A percentile compares a stretch with the other conserved stretches of the same genome.
phyloP scores from a whole-genome alignment of 92 coral and sea anemone genomes.

The Palythoa heliodiscus region DNA sequence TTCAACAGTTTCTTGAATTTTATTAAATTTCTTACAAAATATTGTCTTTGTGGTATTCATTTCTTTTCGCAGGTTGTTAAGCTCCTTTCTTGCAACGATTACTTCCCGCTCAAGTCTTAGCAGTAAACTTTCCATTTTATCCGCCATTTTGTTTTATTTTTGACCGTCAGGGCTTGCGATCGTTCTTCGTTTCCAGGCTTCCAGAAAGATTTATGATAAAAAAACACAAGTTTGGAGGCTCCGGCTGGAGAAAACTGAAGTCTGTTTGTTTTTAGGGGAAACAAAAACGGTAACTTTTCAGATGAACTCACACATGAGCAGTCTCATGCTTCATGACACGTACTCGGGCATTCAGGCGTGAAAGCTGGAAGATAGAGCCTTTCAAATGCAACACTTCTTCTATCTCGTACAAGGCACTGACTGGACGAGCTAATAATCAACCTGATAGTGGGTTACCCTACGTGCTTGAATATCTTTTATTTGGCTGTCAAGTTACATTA shows the following conservation, averaged over 20 bases:
- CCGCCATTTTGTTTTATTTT: conserved; percentile 35
- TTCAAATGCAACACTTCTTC: background rate
- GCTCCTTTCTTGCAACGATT: conserved; percentile 64
- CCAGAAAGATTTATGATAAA: background rate
- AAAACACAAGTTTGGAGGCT: background rate
- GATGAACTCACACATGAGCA: background rate
- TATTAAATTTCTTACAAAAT: conserved; percentile 55
- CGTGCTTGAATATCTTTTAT: conserved; percentile 32
- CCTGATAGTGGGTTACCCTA: conserved; percentile 5
- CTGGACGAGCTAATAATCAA: conserved; percentile 6
- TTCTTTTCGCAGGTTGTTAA: conserved; percentile 63
- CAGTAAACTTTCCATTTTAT: conserved; percentile 27
- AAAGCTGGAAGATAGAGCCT: background rate
- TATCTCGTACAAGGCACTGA: background rate
- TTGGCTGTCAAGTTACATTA: conserved; percentile 26
- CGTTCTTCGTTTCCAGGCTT: conserved; percentile 32
- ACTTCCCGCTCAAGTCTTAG: conserved; percentile 50
- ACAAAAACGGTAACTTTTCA: conserved; percentile 26
- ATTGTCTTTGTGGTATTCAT: conserved; percentile 51
- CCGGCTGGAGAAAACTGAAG: background rate
- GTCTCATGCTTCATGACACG: conserved; percentile 15
- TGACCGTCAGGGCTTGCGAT: conserved; percentile 33
- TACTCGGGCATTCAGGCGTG: conserved; percentile 13
- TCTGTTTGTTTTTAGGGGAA: background rate
- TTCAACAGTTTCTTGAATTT: conserved; percentile 51